Conservation (phyloP, 2,888 invertebrate genomes). For the Crepidodera aurea region DNA sequence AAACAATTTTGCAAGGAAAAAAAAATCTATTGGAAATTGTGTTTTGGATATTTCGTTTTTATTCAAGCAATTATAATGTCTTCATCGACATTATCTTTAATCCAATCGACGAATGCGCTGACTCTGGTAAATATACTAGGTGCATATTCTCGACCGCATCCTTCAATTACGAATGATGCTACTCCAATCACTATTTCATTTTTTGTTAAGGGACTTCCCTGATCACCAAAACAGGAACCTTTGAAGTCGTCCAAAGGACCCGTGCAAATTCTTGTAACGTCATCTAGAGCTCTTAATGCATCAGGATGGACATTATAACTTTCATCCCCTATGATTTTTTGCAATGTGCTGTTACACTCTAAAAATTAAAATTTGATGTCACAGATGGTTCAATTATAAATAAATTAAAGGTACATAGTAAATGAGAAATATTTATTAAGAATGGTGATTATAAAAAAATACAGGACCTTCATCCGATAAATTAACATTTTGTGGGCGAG, state of each 20-base stretch:
- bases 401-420: no score
- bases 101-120: neutral
- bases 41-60: no score
- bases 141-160: neutral
- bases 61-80: neutral
- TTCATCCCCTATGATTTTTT: neutral
- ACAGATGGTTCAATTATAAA: no score
- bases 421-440: neutral
- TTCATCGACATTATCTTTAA: neutral
- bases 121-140: neutral
- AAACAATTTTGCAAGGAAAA: no score
- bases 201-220: neutral
- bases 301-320: neutral
- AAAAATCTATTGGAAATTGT: no score
- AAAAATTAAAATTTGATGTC: no score
- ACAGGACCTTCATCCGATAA: no score
- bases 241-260: neutral
- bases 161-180: neutral
- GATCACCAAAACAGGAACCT: neutral
- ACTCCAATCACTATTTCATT: neutral
- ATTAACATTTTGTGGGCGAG: no score
- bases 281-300: neutral
- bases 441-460: no score
- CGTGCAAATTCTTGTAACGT: neutral
- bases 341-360: neutral